Conservation (phyloP, 2,113 vertebrate genomes). For the Anguilla japonica region DNA sequence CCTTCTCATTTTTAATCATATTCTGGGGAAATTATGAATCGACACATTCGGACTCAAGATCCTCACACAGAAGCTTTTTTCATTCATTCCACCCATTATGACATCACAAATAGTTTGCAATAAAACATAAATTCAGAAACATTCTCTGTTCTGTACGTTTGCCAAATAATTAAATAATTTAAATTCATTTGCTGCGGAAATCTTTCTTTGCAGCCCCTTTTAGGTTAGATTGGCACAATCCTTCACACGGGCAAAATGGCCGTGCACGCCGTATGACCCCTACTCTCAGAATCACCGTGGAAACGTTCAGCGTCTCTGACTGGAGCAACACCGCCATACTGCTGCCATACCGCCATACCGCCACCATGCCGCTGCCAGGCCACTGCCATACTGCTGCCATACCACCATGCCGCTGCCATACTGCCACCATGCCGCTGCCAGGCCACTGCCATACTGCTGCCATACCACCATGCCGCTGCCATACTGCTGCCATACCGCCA, state of each 20-base stretch:
- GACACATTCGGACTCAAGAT: background rate
- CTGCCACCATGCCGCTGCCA: no score
- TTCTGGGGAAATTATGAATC: background rate
- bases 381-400: no score
- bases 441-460: no score
- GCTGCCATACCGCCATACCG: no score
- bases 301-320: no score
- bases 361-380: no score
- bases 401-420: no score
- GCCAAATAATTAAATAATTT: background rate
- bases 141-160: no score
- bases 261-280: background rate
- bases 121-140: background rate
- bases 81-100: background rate
- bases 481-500: no score
- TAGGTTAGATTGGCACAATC: background rate
- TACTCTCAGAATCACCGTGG: background rate
- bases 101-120: background rate
- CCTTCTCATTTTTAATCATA: background rate
- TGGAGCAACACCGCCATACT: no score
- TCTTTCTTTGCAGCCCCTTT: background rate
- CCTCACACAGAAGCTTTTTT: background rate
- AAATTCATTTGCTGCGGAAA: background rate
- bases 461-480: no score
- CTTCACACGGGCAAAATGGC: background rate